Evolutionary conservation across 2,113 vertebrate genomes (phyloP).

Genomic region (Macaca mulatta): DNA sequence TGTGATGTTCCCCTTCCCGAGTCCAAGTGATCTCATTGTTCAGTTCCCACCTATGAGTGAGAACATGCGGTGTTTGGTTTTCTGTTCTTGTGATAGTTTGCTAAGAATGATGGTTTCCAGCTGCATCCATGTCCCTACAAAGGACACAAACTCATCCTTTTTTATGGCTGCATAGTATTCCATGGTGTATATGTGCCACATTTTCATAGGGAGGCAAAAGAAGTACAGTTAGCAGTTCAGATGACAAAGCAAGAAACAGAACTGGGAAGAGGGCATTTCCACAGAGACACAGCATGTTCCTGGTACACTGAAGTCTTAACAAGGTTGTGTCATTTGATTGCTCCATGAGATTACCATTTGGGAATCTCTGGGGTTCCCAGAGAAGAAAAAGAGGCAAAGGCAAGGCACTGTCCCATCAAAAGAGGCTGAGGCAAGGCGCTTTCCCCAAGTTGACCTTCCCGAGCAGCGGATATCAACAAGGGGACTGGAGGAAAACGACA

Average conservation of each 20-base stretch:
- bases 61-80: too few species aligned
- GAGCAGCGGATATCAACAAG: too few species aligned
- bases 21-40: too few species aligned
- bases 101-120: too few species aligned
- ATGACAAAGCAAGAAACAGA: not conserved
- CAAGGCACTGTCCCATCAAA: fast-evolving
- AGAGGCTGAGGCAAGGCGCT: fast-evolving
- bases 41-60: too few species aligned
- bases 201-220: not conserved
- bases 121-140: too few species aligned
- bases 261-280: not conserved
- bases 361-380: not conserved
- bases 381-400: not conserved
- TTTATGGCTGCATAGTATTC: too few species aligned
- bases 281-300: not conserved
- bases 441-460: not conserved
- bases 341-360: not conserved
- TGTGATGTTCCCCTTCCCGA: too few species aligned
- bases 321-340: not conserved
- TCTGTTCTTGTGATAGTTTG: too few species aligned
- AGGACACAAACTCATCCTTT: too few species aligned
- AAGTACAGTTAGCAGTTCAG: not conserved
- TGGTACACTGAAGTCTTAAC: not conserved
- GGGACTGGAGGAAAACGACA: not conserved
- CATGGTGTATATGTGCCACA: too few species aligned